Evolutionary conservation across 2,113 vertebrate genomes (phyloP).

Genomic region (Mastomys coucha): DNA sequence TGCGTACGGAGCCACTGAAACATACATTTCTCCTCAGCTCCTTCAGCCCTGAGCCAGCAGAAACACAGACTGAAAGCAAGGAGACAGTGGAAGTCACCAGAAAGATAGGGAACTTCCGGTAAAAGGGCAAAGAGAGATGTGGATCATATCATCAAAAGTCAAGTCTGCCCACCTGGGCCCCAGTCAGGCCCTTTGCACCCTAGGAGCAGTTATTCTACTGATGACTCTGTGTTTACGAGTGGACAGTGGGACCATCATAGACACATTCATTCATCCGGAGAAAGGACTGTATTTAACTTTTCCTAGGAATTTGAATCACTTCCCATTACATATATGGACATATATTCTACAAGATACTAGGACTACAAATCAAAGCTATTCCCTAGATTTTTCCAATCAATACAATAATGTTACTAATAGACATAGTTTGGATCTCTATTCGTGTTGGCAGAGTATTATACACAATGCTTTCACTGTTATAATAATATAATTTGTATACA

Average conservation of each 20-base stretch:
- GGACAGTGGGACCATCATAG: neutral
- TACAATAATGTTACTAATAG: neutral
- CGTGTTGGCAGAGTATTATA: neutral
- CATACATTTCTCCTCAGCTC: no score
- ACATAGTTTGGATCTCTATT: neutral
- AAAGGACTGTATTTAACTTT: neutral
- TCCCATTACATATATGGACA: neutral
- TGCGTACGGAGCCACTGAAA: no score
- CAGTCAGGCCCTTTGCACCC: neutral
- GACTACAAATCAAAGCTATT: neutral
- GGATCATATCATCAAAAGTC: neutral
- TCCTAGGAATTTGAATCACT: neutral
- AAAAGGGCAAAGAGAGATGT: neutral
- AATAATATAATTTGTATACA: neutral
- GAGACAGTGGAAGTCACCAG: neutral
- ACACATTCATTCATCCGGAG: neutral
- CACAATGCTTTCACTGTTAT: neutral
- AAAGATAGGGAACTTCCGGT: neutral
- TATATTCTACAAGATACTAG: neutral
- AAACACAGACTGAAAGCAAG: neutral
- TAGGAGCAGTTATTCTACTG: neutral
- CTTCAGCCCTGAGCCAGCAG: no score
- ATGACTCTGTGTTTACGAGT: neutral
- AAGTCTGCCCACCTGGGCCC: neutral
- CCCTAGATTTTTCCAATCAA: neutral